Evolutionary conservation across 2,888 invertebrate species (phyloP).

Genomic region (Lepeophtheirus nordmannii): DNA sequence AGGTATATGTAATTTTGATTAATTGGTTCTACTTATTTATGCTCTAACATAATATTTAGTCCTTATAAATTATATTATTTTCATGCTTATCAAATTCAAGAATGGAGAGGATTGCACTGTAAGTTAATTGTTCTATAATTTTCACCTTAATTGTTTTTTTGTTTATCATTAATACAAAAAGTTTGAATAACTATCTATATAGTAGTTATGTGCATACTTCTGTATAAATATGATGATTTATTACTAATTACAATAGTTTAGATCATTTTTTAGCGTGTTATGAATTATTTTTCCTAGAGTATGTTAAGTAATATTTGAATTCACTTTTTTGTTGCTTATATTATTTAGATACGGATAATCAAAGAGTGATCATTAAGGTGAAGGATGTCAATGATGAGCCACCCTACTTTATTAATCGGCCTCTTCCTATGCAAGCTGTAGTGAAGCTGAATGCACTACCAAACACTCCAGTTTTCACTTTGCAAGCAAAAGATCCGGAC

Average conservation of each 20-base stretch:
- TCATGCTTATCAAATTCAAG: conserved; percentile 1
- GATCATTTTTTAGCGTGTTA: background rate
- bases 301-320: background rate
- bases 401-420: conserved; percentile 91
- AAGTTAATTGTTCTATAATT: conserved; percentile 16
- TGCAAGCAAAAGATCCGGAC: conserved; percentile 89
- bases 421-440: conserved; percentile 90
- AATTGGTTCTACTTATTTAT: no score
- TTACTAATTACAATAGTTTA: no score
- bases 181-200: no score
- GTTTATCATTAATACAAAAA: no score
- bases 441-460: conserved; percentile 87
- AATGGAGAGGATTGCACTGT: conserved; percentile 17
- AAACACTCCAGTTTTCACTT: conserved; percentile 89
- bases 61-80: conserved; percentile 3
- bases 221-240: no score
- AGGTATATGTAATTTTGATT: no score
- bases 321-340: no score
- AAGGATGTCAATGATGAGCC: conserved; percentile 93
- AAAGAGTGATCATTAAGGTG: conserved; percentile 82
- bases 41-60: no score
- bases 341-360: conserved; percentile 73
- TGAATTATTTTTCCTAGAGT: background rate
- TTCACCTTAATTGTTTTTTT: background rate
- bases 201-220: no score